Evolutionary conservation across 2,888 invertebrate species (phyloP).

Genomic region (Geophilus truncorum): DNA sequence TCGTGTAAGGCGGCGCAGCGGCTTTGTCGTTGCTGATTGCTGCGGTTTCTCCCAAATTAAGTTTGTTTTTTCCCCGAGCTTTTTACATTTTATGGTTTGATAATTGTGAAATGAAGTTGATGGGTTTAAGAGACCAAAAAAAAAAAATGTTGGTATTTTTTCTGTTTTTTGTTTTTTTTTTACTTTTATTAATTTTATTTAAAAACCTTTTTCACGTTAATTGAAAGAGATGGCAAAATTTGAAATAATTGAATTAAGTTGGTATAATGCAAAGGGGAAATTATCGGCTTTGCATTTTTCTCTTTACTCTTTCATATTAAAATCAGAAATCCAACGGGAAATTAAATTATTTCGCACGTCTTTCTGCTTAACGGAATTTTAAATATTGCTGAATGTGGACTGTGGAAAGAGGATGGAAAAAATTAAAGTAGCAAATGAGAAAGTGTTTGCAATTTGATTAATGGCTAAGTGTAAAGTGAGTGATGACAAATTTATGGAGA

Average conservation of each 20-base stretch:
- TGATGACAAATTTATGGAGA: too few relatives aligned
- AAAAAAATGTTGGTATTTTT: too few relatives aligned
- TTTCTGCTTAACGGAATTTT: neutral
- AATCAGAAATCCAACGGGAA: neutral
- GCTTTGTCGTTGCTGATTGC: neutral
- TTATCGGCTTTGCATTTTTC: neutral
- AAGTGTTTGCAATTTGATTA: neutral
- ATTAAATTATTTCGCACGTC: neutral
- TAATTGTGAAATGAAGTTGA: neutral
- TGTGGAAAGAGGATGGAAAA: neutral
- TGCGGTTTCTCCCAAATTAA: neutral
- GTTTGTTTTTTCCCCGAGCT: neutral
- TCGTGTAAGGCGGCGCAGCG: neutral
- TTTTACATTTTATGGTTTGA: neutral
- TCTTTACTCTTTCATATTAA: neutral
- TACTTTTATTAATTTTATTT: neutral
- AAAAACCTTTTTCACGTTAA: too few relatives aligned
- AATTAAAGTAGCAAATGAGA: neutral
- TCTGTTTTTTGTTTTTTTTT: neutral
- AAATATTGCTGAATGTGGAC: neutral
- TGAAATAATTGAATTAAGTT: neutral
- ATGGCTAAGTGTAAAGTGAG: too few relatives aligned
- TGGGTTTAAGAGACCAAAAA: neutral
- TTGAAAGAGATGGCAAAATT: neutral
- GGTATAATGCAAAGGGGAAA: neutral